Evolutionary conservation across 1,140 invertebrate genomes (phyloP).

Genomic region (Phocides pigmalion): DNA sequence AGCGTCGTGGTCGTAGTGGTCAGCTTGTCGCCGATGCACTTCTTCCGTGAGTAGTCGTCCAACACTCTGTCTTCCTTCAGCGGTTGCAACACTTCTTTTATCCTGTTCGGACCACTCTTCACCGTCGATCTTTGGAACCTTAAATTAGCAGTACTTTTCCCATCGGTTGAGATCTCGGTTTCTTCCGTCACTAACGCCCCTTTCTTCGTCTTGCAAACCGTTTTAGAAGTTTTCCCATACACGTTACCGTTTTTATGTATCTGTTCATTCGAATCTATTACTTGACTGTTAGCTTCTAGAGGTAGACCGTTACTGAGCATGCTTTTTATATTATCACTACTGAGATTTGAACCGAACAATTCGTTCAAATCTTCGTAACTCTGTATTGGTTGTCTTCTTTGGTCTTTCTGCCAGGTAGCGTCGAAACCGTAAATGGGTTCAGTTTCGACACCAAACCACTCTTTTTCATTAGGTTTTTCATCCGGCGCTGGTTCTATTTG

Average conservation of each 20-base stretch:
- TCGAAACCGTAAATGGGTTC: conserved; percentile 74
- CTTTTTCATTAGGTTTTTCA: conserved; percentile 47
- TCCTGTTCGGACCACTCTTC: conserved; percentile 67
- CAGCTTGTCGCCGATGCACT: conserved; percentile 68
- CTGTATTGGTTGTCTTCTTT: conserved; percentile 77
- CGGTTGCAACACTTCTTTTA: conserved; percentile 63
- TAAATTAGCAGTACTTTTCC: conserved; percentile 66
- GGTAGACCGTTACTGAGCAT: conserved; percentile 73
- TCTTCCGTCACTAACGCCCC: conserved; percentile 75
- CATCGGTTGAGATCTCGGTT: conserved; percentile 72
- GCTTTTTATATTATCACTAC: conserved; percentile 62
- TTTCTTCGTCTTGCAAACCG: conserved; percentile 69
- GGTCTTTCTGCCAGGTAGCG: conserved; percentile 72
- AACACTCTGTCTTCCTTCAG: conserved; percentile 62
- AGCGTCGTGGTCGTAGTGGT: conserved; percentile 74
- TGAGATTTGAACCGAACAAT: conserved; percentile 59
- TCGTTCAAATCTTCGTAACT: conserved; percentile 71
- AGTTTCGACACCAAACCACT: conserved; percentile 68
- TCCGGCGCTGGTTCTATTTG: conserved; percentile 70
- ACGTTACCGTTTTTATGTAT: conserved; percentile 63
- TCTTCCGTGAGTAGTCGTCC: conserved; percentile 57
- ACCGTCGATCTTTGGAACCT: conserved; percentile 74
- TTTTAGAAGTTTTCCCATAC: conserved; percentile 65
- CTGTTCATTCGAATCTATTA: conserved; percentile 70
- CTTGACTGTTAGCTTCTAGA: conserved; percentile 48